These are phyloP conservation scores for Hypanus sabinus DNA, from an alignment of 2,113 vertebrate genomes.

Conservation along the genomic window DNA sequence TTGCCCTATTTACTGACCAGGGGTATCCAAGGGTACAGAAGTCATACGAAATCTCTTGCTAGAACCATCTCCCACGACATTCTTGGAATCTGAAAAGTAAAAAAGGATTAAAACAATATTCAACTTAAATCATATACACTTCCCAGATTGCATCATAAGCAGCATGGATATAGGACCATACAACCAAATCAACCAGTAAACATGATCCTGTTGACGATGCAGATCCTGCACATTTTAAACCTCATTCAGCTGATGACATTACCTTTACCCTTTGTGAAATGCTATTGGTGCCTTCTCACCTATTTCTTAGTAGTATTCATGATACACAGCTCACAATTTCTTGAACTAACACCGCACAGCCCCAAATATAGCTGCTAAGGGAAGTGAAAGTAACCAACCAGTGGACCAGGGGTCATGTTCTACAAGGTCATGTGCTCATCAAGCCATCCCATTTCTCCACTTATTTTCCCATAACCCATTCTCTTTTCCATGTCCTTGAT, in stretches of 20 bases:
- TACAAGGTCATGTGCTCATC: neutral
- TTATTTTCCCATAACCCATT: no score
- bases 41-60: constrained; percentile 53
- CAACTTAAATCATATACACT: neutral
- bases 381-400: neutral
- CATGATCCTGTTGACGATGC: neutral
- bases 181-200: neutral
- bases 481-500: no score
- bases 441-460: no score
- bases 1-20: constrained; percentile 53
- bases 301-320: neutral
- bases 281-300: neutral
- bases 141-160: neutral
- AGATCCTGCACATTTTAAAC: neutral
- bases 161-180: neutral
- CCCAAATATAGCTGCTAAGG: neutral
- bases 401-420: neutral
- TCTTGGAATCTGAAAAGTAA: constrained; percentile 13
- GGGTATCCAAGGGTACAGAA: constrained; percentile 55
- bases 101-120: constrained; percentile 12
- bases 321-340: neutral
- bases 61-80: neutral
- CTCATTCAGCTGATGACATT: neutral
- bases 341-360: neutral
- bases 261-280: neutral